Conservation (phyloP, 2,797 vertebrate genomes). For the Chaunax sp. region DNA sequence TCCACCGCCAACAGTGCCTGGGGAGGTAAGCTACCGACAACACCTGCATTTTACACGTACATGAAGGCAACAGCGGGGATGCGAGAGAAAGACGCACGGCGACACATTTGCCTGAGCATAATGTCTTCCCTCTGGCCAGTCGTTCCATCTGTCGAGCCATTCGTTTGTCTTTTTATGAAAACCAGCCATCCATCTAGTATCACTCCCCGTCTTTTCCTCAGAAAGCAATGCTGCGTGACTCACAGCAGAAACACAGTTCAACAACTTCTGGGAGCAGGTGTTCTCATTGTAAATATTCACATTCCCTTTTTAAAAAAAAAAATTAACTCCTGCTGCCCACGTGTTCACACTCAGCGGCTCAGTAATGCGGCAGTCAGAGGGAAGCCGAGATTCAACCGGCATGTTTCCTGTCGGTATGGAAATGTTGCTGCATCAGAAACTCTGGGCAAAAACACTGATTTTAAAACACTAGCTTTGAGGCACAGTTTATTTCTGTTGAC, state of each 20-base stretch:
- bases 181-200: slow-evolving; percentile 14
- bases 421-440: slow-evolving; percentile 26
- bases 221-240: slow-evolving; percentile 22
- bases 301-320: too few relatives aligned
- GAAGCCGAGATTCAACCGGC: not conserved
- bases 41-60: not conserved
- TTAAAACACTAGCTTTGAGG: not conserved
- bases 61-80: not conserved
- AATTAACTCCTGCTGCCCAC: slow-evolving; percentile 9
- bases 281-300: slow-evolving; percentile 1
- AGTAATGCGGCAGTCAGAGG: too few relatives aligned
- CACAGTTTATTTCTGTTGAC: slow-evolving; percentile 5
- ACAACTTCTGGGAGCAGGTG: not conserved
- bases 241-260: not conserved
- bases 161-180: slow-evolving; percentile 27
- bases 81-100: not conserved
- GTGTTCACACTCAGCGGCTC: slow-evolving; percentile 2
- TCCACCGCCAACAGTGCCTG: slow-evolving; percentile 87
- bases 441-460: not conserved
- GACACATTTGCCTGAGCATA: not conserved
- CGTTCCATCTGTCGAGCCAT: slow-evolving; percentile 23
- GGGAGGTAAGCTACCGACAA: slow-evolving; percentile 84
- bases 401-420: not conserved
- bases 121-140: slow-evolving; percentile 21
- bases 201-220: not conserved